Conservation (phyloP, 2,113 vertebrate species). For the Nannospalax galili region DNA sequence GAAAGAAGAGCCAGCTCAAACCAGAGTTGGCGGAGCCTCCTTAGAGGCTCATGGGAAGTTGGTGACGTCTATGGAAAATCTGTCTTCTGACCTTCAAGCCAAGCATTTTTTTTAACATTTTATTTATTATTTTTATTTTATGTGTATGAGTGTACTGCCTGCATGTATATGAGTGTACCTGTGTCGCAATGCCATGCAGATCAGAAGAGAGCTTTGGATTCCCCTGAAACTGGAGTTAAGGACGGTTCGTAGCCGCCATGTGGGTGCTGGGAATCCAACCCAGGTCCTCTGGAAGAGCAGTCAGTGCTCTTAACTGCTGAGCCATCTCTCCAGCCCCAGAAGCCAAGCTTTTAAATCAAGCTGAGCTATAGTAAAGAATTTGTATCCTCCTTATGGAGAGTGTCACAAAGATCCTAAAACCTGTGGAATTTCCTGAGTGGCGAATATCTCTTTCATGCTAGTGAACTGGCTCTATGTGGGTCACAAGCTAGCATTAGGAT, state of each 20-base stretch:
- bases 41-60: background rate
- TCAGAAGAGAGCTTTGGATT: too few species aligned
- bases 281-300: too few species aligned
- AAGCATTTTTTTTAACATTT: too few species aligned
- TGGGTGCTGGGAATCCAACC: too few species aligned
- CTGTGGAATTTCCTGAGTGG: background rate
- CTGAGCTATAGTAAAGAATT: background rate
- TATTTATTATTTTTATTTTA: too few species aligned
- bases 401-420: background rate
- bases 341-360: slow-evolving; percentile 9
- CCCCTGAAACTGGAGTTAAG: too few species aligned
- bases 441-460: background rate
- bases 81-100: background rate
- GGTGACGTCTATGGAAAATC: background rate
- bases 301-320: too few species aligned
- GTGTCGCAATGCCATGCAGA: too few species aligned
- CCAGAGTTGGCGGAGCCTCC: background rate
- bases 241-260: too few species aligned
- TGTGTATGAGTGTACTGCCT: too few species aligned
- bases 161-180: too few species aligned
- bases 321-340: too few species aligned
- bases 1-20: background rate
- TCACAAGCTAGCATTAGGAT: background rate
- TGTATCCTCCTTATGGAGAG: background rate
- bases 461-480: background rate